Base-by-base conservation (phyloP, 1,140 invertebrate species). In the Thaumatotibia leucotreta region DNA sequence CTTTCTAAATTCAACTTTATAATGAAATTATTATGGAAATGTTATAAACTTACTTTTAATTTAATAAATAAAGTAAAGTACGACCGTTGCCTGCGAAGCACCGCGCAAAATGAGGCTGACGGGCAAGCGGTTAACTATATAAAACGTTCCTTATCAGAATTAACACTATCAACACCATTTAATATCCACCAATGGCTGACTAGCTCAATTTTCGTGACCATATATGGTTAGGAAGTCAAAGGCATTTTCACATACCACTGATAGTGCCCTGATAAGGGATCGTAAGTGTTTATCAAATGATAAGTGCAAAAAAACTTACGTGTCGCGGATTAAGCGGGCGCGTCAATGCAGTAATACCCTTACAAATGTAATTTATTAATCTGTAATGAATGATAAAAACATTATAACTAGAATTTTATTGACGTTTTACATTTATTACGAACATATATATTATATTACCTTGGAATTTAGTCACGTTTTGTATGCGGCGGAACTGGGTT, bases 121-220 rank as follows among this genome's bases (percentile, higher is more conserved):
- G 65, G 70, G 77, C 64, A 76, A 74, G 80, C 17, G 76, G 82
- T 86, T 83, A 79, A 86, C 75, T 88, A 85, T 89, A 86, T 89
- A 89, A 88, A 86, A 88, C 80, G 67, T 61, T 74, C 72, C 82
- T 89, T 89, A 90, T 90, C 87, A 87, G 69, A 82, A 74, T 82
- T 75, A 80, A 77, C 69, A 87, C 75, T 83, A 87, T 86, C 76
- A 79, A 77, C 77, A 76, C 27, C 22, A 74, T 71, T 71, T 79
- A 75, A 74, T 79, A 74, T 79, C 80, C 73, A 75, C 87, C 87
- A 88, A 88, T 88, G 74, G 76, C 74, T 61, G 67, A 67, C 74
- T 77, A 70, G 63, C 69, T 77, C 79, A 82, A 85, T 78, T 85
- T 89, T 86, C 77, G 79, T 89, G 74, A 87, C 87, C 87, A 85